Conservation (phyloP, 2,113 vertebrate genomes). For the Chloropsis cyanopogon region DNA sequence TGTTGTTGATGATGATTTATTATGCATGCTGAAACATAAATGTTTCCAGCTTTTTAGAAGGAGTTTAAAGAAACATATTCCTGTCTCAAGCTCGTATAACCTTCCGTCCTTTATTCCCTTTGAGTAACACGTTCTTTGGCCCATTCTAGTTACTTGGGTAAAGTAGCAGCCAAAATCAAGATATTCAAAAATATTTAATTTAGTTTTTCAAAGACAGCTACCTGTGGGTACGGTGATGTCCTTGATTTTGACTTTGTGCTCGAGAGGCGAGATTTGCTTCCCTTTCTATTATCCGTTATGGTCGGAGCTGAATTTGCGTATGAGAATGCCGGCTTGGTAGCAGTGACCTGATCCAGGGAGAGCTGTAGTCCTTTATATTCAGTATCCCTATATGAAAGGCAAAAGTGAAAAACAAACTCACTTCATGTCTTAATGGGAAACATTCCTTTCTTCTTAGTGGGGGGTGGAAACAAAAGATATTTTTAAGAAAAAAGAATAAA, state of each 20-base stretch:
- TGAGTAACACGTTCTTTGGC: neutral
- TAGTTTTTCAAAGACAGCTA: conserved; percentile 48
- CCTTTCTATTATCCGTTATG: conserved; percentile 82
- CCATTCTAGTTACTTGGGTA: neutral
- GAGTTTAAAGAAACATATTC: neutral
- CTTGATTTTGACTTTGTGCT: conserved; percentile 88
- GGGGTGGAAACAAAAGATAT: neutral
- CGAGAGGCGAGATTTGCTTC: conserved; percentile 80
- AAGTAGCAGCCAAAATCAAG: conserved; percentile 20
- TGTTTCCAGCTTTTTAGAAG: neutral
- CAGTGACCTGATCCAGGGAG: conserved; percentile 91
- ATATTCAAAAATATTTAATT: neutral
- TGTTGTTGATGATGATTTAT: conserved; percentile 11
- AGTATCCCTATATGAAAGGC: conserved; percentile 82
- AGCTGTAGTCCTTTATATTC: conserved; percentile 97
- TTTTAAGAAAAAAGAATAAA: neutral
- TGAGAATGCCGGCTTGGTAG: conserved; percentile 85
- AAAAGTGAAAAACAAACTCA: conserved; percentile 57
- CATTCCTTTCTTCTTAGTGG: neutral
- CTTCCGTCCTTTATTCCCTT: neutral
- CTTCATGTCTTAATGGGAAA: conserved; percentile 15
- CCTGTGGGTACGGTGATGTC: conserved; percentile 93
- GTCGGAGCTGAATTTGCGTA: conserved; percentile 82
- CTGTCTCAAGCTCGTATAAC: neutral
- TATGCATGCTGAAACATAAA: neutral